Base-by-base conservation (phyloP, 2,113 vertebrate species). In the Acrocephalus kingi region DNA sequence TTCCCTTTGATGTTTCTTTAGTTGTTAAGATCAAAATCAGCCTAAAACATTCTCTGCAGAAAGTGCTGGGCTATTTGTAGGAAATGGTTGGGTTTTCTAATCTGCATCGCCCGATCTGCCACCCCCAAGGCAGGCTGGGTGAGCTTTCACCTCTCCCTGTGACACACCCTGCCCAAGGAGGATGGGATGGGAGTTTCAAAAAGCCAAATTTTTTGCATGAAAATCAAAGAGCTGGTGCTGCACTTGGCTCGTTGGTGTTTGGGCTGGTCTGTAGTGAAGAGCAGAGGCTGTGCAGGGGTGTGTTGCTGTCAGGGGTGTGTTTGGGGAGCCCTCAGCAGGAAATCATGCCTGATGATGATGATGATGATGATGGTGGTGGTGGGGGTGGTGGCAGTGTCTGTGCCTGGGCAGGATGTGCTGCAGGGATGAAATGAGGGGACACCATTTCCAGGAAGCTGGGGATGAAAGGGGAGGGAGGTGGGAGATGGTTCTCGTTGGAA, bases 1-100 rank as follows among this genome's bases (percentile, higher is more conserved):
- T 87, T 59, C 43, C 62, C 59, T 95, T 95, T 87, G 95, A 94
- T 95, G 84, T 89, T 94, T 66, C 91, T 84, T 79, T 59, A 43
- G 3, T 54, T 71, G 81, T 88, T 51, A 20, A 93, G 91, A 96
- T 94, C 90, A 94, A 93, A 93, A 94, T 94, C 93, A 80, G 68
- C 77, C 71, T 75, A 35, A 66, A 75, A 51, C 5, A 7, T 35
- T 62, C 61, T 58, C 30, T 72, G 71, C 87, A 67, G 11, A 13
- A 83, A 52, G 71, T 3, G 27, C 55, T 81, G 2, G 23, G 31
- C 67, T 59, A n/a, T 82, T 71, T 43, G 33, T 21, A 48, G 43
- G 25, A 24, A 66, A 7, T 0, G 6, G 17, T 27, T 72, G 69
- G n/a, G 2, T 54, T 82, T 41, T 93, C 6, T 31, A 1, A 10